Evolutionary conservation across 2,888 invertebrate genomes (phyloP).

Genomic region (Patella depressa): DNA sequence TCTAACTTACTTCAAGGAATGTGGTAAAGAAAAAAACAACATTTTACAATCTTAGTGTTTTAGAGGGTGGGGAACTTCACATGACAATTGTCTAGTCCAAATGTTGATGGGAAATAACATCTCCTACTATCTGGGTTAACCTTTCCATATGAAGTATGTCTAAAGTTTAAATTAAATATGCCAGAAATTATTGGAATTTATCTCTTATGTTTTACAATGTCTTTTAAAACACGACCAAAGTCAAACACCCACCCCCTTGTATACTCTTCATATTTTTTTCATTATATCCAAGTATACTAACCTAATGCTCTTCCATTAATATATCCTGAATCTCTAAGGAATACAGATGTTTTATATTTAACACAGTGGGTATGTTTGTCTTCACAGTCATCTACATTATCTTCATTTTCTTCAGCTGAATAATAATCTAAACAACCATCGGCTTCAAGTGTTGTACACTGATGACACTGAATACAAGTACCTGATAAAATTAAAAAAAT

Average conservation of each 20-base stretch:
- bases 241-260: neutral
- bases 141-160: too few species aligned
- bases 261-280: neutral
- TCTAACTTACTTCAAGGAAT: too few species aligned
- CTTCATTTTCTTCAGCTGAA: constrained; percentile 28
- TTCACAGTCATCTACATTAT: constrained; percentile 49
- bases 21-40: too few species aligned
- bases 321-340: constrained; percentile 54
- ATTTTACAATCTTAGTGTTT: too few species aligned
- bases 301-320: constrained; percentile 56
- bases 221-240: too few species aligned
- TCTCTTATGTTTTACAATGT: too few species aligned
- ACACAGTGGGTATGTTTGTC: constrained; percentile 50
- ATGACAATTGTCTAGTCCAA: too few species aligned
- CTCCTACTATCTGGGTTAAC: too few species aligned
- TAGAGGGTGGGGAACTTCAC: too few species aligned
- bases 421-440: constrained; percentile 48
- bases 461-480: constrained; percentile 46
- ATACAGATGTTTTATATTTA: constrained; percentile 50
- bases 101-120: too few species aligned
- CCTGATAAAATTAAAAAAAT: constrained; percentile 27
- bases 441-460: constrained; percentile 51
- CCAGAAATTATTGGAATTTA: too few species aligned
- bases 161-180: too few species aligned
- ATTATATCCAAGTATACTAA: constrained; percentile 27